Percentiles rank a stretch among this genome's conserved stretches.
These are phyloP conservation scores for Pagrus major DNA, from an alignment of 2,113 vertebrate species.

Conservation along the genomic window DNA sequence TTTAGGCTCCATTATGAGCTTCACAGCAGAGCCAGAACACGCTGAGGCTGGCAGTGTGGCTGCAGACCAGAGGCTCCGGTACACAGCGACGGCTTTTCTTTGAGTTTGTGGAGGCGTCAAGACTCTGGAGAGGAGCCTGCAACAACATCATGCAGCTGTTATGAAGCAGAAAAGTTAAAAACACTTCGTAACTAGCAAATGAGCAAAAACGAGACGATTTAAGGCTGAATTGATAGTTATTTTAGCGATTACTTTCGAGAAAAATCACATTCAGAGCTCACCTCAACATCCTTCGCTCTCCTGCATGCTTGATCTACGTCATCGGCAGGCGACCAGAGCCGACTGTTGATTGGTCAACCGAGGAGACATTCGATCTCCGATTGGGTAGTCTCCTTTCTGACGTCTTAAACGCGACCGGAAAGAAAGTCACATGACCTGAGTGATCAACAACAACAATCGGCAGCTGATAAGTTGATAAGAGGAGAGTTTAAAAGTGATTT, in stretches of 20 bases:
- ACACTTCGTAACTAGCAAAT: background rate
- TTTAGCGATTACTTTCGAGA: background rate
- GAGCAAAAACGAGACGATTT: background rate
- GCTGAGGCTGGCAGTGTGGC: background rate
- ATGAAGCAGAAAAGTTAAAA: background rate
- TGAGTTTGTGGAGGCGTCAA: constrained; percentile 19
- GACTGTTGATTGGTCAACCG: constrained; percentile 68
- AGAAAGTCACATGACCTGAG: background rate
- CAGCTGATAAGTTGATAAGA: constrained; percentile 24
- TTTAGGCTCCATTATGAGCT: constrained; percentile 78
- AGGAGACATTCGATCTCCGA: background rate
- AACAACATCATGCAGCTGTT: constrained; percentile 21
- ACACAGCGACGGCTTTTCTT: background rate
- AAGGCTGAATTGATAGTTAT: background rate
- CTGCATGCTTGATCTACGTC: constrained; percentile 54
- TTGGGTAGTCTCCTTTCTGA: constrained; percentile 27
- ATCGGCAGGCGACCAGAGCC: constrained; percentile 56
- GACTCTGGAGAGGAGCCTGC: constrained; percentile 59
- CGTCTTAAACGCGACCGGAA: constrained; percentile 27
- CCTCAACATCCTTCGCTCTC: constrained; percentile 77
- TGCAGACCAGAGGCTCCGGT: background rate
- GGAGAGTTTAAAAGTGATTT: background rate
- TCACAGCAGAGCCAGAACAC: constrained; percentile 5
- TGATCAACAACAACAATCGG: constrained; percentile 46
- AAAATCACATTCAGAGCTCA: constrained; percentile 26